These are phyloP conservation scores for Microplitis manilae DNA, from an alignment of 2,888 invertebrate species.

Conservation along the genomic window DNA sequence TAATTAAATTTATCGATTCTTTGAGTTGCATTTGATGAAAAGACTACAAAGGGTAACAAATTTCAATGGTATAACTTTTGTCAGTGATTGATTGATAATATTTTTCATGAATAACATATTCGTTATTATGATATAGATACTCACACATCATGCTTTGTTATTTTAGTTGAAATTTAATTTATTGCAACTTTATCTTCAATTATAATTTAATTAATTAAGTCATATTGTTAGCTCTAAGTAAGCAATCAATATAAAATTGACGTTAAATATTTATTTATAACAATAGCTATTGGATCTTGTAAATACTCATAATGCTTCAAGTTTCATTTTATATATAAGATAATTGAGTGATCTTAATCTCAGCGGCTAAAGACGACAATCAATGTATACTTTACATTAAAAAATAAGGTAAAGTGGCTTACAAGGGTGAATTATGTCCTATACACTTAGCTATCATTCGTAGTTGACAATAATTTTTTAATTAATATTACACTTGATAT, in stretches of 20 bases:
- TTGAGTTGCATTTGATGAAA: background rate
- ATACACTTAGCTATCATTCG: conserved; percentile 49
- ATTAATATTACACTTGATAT: conserved; percentile 7
- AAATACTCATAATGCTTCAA: background rate
- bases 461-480: conserved; percentile 53
- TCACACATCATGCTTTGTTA: background rate
- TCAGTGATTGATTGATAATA: background rate
- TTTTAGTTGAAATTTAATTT: background rate
- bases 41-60: background rate
- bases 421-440: background rate
- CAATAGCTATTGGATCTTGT: background rate
- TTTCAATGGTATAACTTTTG: background rate
- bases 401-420: background rate
- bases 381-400: background rate
- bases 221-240: conserved; percentile 24
- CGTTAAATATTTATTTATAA: background rate
- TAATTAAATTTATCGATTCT: background rate
- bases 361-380: background rate
- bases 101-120: background rate
- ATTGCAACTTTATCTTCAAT: conserved; percentile 9
- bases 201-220: background rate
- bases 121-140: background rate
- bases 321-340: background rate
- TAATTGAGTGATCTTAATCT: background rate
- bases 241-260: background rate